Evolutionary conservation across 2,888 invertebrate genomes (phyloP), one percentile per base, ranked within the genome.

Genomic region (Hydraecia micacea): DNA sequence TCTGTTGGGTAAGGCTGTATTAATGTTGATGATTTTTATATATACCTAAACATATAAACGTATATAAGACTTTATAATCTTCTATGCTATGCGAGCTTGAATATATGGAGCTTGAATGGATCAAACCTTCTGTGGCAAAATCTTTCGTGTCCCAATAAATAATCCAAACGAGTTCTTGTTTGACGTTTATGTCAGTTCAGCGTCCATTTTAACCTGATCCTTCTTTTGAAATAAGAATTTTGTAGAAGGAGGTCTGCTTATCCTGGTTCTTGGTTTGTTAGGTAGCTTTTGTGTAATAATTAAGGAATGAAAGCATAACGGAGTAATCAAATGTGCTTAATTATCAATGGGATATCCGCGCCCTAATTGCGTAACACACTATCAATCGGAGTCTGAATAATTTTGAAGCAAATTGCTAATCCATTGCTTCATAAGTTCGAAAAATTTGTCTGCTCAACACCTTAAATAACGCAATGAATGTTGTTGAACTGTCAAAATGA

Each of bases 141-240:
- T 60, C 2, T 67, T 58, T 65, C 11, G 2, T 39, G 4, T 46
- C 46, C 55, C 49, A 73, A 82, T 86, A 83, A 86, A 86, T 86
- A 81, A 86, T 86, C 77, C 77, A 76, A 87, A 83, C 78, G 76
- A 86, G 74, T 85, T 81, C 80, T 85, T 83, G 77, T 80, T 87
- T 87, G 81, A 80, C 79, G 81, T 83, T 80, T 81, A 81, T 85
- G 77, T 86, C 68, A 73, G 77, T 80, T 73, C 36, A 69, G 9
- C 3, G 74, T 15, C 85, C 77, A 77, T 58, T 79, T 25, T 79
- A 55, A 68, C 39, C 58, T 46, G 83, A 76, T 32, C 77, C 66
- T 62, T 46, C 55, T n/a, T 49, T 42, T 11, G 28, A 65, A 70
- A 66, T 21, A 15, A 32, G 73, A n/a, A 7, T 11, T 46, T 68